Conservation (phyloP, 2,113 vertebrate genomes). For the Bufo bufo region DNA sequence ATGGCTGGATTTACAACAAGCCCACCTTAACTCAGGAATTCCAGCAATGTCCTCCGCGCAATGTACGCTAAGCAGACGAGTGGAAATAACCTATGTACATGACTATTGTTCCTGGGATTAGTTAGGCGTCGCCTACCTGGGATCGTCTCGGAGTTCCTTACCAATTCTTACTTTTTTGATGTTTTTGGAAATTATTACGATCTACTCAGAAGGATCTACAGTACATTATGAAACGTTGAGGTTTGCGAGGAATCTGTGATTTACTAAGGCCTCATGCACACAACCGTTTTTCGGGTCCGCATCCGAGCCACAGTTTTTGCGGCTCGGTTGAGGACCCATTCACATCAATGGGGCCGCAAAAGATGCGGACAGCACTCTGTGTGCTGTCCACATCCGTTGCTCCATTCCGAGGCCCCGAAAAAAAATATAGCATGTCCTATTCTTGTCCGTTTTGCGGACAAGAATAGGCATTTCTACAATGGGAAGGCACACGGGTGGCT, state of each 20-base stretch:
- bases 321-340: too few species aligned
- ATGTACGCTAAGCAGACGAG: not conserved
- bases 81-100: not conserved
- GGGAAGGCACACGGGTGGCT: too few species aligned
- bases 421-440: too few species aligned
- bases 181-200: not conserved
- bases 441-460: too few species aligned
- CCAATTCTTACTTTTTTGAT: not conserved
- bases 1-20: not conserved
- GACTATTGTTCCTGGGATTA: slow-evolving; percentile 6
- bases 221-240: not conserved
- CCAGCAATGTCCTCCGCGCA: not conserved
- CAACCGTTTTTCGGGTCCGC: too few species aligned
- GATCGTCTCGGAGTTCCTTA: not conserved
- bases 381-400: too few species aligned
- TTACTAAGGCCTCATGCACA: not conserved
- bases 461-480: too few species aligned
- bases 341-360: too few species aligned
- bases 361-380: too few species aligned
- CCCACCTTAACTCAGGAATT: not conserved
- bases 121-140: not conserved
- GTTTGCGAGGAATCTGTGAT: not conserved
- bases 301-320: too few species aligned
- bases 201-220: not conserved
- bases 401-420: too few species aligned